These are phyloP conservation scores for Phrynocephalus forsythii DNA, from an alignment of 2,797 vertebrate genomes.

Conservation along the genomic window DNA sequence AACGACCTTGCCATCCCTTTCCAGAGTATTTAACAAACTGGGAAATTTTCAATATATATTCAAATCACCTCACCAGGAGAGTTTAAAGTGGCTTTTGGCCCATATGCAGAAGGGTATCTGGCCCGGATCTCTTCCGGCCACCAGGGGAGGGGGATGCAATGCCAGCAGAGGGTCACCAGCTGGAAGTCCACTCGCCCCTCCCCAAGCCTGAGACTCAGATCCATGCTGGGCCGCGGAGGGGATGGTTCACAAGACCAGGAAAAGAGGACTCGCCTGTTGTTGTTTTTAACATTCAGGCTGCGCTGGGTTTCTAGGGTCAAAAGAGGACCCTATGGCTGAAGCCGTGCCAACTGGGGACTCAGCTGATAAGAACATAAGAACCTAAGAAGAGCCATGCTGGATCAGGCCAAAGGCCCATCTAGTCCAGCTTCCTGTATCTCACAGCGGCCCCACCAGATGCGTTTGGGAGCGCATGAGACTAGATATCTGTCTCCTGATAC, in stretches of 20 bases:
- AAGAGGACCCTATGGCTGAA: too few species aligned
- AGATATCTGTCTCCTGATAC: too few species aligned
- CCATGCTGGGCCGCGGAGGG: too few species aligned
- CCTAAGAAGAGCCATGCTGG: too few species aligned
- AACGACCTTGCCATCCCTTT: neutral
- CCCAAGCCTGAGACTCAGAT: too few species aligned
- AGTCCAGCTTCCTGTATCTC: too few species aligned
- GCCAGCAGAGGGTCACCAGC: neutral
- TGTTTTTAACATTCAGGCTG: neutral
- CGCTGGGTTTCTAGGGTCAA: neutral
- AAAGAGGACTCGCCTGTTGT: neutral
- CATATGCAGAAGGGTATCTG: neutral
- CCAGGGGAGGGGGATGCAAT: neutral
- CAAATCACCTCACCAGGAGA: neutral
- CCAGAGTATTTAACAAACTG: neutral
- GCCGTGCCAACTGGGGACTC: neutral
- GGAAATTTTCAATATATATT: conserved; percentile 41
- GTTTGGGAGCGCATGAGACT: too few species aligned
- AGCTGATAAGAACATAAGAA: too few species aligned
- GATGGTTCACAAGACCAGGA: neutral
- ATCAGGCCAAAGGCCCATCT: too few species aligned
- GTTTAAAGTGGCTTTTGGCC: neutral
- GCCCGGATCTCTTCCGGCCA: neutral
- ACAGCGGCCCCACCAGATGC: too few species aligned
- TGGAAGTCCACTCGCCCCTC: too few species aligned